These are phyloP conservation scores for Melanotaenia nigrans DNA, from an alignment of 2,797 vertebrate genomes.

Conservation along the genomic window DNA sequence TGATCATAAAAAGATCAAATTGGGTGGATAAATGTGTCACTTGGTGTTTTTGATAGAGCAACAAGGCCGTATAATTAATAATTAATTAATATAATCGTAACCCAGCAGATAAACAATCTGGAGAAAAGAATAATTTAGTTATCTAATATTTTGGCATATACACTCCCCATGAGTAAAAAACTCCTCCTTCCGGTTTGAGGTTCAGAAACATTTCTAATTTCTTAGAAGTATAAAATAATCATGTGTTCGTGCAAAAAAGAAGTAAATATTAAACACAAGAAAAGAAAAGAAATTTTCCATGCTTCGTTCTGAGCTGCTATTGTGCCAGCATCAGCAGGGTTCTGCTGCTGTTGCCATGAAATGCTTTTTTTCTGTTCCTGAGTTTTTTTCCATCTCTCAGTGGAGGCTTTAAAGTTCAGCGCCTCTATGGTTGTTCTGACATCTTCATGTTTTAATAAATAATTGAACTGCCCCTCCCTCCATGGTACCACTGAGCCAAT, in stretches of 20 bases:
- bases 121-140: neutral
- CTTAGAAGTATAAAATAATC: neutral
- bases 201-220: neutral
- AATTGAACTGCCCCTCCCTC: slow-evolving; percentile 60
- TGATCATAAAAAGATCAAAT: neutral
- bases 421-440: slow-evolving; percentile 46
- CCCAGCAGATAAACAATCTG: neutral
- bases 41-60: neutral
- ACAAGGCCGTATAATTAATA: neutral
- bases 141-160: neutral
- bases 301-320: neutral
- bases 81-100: neutral
- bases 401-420: slow-evolving; percentile 46
- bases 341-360: neutral
- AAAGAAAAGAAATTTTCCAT: neutral
- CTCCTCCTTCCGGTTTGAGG: neutral
- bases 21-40: neutral
- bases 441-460: slow-evolving; percentile 74
- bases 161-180: neutral
- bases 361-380: neutral
- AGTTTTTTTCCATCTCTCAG: slow-evolving; percentile 22
- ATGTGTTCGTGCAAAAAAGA: neutral
- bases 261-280: neutral
- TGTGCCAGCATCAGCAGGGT: slow-evolving; percentile 29
- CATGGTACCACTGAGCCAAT: slow-evolving; percentile 35